Base-by-base conservation (phyloP, 2,113 vertebrate species). In the Microtus richardsoni region DNA sequence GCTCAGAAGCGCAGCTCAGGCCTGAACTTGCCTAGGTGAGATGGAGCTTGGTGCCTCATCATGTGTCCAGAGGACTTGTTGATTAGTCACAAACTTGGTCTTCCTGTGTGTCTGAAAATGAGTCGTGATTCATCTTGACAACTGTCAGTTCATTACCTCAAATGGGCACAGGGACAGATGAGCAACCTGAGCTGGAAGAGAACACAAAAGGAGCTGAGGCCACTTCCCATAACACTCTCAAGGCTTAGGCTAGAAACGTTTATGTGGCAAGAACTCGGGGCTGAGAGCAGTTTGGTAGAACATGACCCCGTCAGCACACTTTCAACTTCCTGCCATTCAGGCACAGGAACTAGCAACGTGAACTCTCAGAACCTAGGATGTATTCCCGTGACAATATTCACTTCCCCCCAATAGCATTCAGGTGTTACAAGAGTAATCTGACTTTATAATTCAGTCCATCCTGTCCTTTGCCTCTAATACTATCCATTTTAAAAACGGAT, bases 51-150 rank as follows among this genome's bases (percentile, higher is more conserved):
- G 98, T 98, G 98, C 98, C 97, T 98, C 97, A 97, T 95, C 98
- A 97, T 87, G 82, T 97, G 93, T 98, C 97, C 97, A 97, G 88
- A 70, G 86, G 74, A 80, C 82, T 93, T 96, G 96, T 96, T 83
- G 96, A 98, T 98, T 98, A 98, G 98, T 98, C 98, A 99, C 97
- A 95, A 97, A 96, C 95, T 97, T 96, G 93, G 94, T 97, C 97
- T 97, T 95, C 44, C 91, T 95, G 66, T 97, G 92, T 97, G 98
- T 98, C 98, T 98, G 98, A 98, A 98, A 98, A 98, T 96, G 95
- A 97, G 97, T 95, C 95, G 90, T 98, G 98, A 99, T 97, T 98
- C 98, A 98, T 98, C 97, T 97, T 98, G 97, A 97, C 98, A 98
- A 98, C 97, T 98, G 97, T 98, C 97, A 95, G 94, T 97, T 89